Evolutionary conservation across 2,888 invertebrate species (phyloP), one percentile per base, ranked within the genome.

Genomic region (Seira musarum): DNA sequence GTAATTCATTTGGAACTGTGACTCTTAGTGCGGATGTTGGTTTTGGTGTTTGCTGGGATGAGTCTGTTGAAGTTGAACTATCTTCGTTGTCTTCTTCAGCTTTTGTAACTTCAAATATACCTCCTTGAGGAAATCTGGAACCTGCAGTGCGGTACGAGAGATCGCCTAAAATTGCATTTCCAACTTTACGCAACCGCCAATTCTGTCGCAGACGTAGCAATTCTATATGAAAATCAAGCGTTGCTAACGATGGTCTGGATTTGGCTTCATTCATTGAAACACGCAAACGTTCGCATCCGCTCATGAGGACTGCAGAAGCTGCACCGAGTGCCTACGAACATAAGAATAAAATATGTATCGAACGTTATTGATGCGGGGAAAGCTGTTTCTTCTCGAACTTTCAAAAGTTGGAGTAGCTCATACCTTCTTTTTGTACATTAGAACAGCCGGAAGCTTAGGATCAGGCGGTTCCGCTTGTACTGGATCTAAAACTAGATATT

Each of bases 161-260:
- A 90, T 98, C 98, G 0, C 98, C 98, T 71, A 98, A 94, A 77
- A 98, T 98, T 0, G 95, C 94, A 88, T 96, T 97, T 0, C 96
- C 96, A 0, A 97, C 96, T 90, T 98, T 98, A 88, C 98, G 97
- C n/a, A 98, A 89, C 65, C 98, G 91, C 98, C 98, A 98, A 88
- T 96, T 96, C 88, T 98, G 97, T 53, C 98, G 90, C 64, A 98
- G 90, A 79, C 96, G 91, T 25, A 98, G 89, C 73, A 98, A 89
- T 88, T 98, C 98, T 76, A 96, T 94, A 87, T 98, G 97, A 88
- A 98, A 98, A 89, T 98, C 97, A 84, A 94, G 93, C 83, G 94
- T 93, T 86, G 94, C 93, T 15, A 88, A 87, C 3, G 85, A 85
- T 17, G 85, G 83, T 65, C 82, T 81, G 1, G 85, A 80, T 65